phyloP scores from a whole-genome alignment of 2,113 vertebrate species.

The Ophiodon elongatus region DNA sequence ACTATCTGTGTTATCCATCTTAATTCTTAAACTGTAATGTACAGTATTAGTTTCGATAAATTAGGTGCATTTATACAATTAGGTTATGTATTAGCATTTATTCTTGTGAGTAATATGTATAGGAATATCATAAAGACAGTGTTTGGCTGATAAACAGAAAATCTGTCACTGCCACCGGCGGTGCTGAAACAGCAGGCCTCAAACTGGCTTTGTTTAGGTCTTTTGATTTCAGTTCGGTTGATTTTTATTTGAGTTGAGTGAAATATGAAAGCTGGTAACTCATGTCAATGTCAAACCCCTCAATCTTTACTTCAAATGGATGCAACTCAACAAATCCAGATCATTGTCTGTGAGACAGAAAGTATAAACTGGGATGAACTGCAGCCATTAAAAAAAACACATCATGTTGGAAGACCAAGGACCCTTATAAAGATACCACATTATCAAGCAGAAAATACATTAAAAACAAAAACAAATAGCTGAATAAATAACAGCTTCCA shows the following conservation, averaged over 20 bases:
- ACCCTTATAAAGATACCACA: slow-evolving; percentile 13
- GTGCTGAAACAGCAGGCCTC: slow-evolving; percentile 15
- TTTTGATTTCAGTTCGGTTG: neutral
- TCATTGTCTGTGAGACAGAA: neutral
- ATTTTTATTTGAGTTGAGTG: neutral
- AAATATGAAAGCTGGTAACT: neutral
- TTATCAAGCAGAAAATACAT: slow-evolving; percentile 43
- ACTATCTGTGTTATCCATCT: neutral
- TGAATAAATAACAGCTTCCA: slow-evolving; percentile 9
- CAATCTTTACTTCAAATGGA: neutral
- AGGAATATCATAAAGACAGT: neutral
- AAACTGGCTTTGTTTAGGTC: neutral
- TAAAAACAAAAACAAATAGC: slow-evolving; percentile 7
- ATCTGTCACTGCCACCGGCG: slow-evolving; percentile 10
- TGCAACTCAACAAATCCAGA: neutral
- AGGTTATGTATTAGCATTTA: neutral
- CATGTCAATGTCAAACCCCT: neutral
- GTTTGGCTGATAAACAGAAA: slow-evolving; percentile 36
- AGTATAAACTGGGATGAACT: neutral
- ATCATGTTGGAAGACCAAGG: neutral
- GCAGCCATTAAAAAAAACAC: slow-evolving; percentile 1
- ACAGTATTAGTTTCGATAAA: neutral
- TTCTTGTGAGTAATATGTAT: neutral
- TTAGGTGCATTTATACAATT: neutral
- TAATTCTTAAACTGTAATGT: neutral